These are phyloP conservation scores for Sceloporus tristichus DNA, from an alignment of 2,113 vertebrate genomes.

Conservation along the genomic window DNA sequence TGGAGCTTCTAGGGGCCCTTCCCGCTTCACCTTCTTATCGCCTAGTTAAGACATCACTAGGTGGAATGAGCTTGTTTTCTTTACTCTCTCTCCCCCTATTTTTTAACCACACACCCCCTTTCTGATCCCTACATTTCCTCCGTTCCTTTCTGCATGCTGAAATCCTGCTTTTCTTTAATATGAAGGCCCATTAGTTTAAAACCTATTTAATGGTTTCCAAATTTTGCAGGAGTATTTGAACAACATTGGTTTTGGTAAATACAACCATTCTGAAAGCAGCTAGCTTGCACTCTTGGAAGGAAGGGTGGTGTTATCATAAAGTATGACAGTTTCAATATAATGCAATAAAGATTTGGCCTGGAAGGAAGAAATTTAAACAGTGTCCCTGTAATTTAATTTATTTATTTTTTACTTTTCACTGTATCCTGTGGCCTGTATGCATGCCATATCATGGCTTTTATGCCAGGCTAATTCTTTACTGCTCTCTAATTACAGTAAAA, in stretches of 20 bases:
- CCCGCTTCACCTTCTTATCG: slow-evolving; percentile 55
- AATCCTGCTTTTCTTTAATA: slow-evolving; percentile 67
- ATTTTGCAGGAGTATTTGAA: slow-evolving; percentile 34
- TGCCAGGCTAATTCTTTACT: background rate
- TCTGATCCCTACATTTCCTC: slow-evolving; percentile 59
- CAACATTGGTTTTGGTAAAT: slow-evolving; percentile 28
- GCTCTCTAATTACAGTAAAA: background rate
- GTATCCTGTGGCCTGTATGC: slow-evolving; percentile 3
- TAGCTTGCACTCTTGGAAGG: slow-evolving; percentile 2
- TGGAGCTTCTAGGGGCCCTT: slow-evolving; percentile 72
- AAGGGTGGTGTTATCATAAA: background rate
- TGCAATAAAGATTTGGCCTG: background rate
- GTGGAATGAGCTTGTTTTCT: slow-evolving; percentile 75
- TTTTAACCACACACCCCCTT: slow-evolving; percentile 54
- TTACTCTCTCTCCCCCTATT: slow-evolving; percentile 35
- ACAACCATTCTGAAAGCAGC: slow-evolving; percentile 27
- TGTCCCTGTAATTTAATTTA: background rate
- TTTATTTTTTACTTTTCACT: background rate
- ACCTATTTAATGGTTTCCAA: slow-evolving; percentile 30
- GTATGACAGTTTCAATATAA: background rate
- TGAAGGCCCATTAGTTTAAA: slow-evolving; percentile 47
- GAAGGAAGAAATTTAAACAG: background rate
- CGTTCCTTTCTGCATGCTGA: slow-evolving; percentile 77
- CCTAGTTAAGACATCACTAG: slow-evolving; percentile 66
- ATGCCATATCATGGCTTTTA: background rate